phyloP scores from a whole-genome alignment of 2,113 vertebrate species.

The Hylia prasina region DNA sequence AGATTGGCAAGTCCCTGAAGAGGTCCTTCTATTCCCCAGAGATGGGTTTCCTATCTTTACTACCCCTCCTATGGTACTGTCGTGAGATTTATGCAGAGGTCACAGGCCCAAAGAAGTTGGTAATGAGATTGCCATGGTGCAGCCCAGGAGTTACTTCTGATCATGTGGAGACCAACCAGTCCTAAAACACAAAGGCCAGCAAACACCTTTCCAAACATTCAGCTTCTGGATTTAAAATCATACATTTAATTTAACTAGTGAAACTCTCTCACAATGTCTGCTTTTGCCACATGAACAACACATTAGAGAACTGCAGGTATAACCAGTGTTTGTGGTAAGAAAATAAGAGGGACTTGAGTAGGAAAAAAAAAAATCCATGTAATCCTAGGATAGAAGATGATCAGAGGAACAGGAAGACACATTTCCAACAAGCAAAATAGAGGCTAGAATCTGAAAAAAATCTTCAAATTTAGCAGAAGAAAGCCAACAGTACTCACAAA shows the following conservation, averaged over 20 bases:
- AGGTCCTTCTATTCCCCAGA: not conserved
- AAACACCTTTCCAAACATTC: not conserved
- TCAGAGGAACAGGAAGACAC: not conserved
- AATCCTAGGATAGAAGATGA: not conserved
- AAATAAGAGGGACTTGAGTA: not conserved
- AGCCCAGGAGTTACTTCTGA: not conserved
- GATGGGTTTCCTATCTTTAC: not conserved
- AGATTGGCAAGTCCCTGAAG: not conserved
- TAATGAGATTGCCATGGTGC: not conserved
- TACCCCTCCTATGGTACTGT: accelerated
- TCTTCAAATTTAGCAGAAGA: not conserved
- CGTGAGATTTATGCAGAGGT: not conserved
- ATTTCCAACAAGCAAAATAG: not conserved
- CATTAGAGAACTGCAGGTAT: not conserved
- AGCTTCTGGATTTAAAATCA: not conserved
- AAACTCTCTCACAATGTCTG: not conserved
- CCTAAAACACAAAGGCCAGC: not conserved
- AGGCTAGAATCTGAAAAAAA: not conserved
- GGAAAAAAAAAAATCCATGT: not conserved
- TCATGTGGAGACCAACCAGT: not conserved
- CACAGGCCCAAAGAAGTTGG: not conserved
- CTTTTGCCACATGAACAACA: not conserved
- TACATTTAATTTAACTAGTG: not conserved
- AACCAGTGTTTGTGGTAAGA: not conserved
- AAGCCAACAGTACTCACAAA: not conserved